A percentile compares a stretch with the other conserved stretches of the same genome.
Conservation (phyloP, 2,888 invertebrate genomes). For the Pantelozetes paolii region DNA sequence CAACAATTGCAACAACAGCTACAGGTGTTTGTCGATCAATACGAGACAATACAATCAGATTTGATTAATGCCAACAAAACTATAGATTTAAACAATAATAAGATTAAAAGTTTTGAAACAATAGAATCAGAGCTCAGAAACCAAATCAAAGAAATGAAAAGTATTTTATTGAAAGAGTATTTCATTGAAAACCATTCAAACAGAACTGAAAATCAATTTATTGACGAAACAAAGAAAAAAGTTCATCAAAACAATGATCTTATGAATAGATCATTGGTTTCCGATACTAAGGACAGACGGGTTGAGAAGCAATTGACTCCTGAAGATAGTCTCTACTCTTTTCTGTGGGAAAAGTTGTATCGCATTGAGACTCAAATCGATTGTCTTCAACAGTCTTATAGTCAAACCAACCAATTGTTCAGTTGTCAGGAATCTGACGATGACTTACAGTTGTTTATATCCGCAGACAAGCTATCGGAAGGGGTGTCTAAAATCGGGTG, state of each 20-base stretch:
- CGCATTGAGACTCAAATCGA: constrained; percentile 44
- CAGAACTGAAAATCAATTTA: not conserved
- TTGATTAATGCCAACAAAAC: constrained; percentile 37
- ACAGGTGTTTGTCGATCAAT: constrained; percentile 34
- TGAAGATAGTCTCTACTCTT: constrained; percentile 44
- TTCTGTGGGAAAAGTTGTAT: constrained; percentile 45
- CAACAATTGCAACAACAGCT: constrained; percentile 53
- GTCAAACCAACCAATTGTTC: not conserved
- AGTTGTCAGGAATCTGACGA: not conserved
- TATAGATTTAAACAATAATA: constrained; percentile 32
- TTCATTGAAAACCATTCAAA: not conserved
- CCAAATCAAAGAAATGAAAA: not conserved
- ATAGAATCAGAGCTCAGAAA: constrained; percentile 21
- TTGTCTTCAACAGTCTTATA: not conserved
- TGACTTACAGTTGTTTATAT: constrained; percentile 36
- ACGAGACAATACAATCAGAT: constrained; percentile 33
- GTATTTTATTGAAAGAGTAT: constrained; percentile 3
- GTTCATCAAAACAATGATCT: constrained; percentile 19
- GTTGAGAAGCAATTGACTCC: constrained; percentile 43
- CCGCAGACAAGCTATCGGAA: constrained; percentile 23
- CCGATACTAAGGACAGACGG: constrained; percentile 44
- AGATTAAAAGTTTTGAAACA: constrained; percentile 11
- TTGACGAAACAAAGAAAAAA: constrained; percentile 7
- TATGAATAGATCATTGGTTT: constrained; percentile 40
- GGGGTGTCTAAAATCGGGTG: constrained; percentile 5